A percentile compares a stretch with the other conserved stretches of the same genome.
Conservation (phyloP, 2,888 invertebrate species). For the Dolomedes plantarius region DNA sequence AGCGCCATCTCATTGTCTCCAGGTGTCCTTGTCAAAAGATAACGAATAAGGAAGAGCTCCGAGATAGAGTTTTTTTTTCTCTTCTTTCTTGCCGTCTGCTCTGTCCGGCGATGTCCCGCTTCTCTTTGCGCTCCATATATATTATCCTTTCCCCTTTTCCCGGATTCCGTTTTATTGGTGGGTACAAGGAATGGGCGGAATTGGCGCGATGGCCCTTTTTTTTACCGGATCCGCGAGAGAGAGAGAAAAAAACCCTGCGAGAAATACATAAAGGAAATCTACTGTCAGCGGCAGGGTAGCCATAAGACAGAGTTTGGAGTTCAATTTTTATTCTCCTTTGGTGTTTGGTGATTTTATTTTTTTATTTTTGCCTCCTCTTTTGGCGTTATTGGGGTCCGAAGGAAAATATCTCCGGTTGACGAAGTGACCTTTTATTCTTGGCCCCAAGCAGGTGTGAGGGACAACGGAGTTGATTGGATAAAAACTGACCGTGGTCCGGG, state of each 20-base stretch:
- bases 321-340: slow-evolving; percentile 50
- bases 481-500: slow-evolving; percentile 64
- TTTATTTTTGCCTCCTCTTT: neutral
- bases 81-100: no score
- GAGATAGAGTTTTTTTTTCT: slow-evolving; percentile 34
- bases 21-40: slow-evolving; percentile 69
- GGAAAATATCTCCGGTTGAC: slow-evolving; percentile 48
- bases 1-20: slow-evolving; percentile 50
- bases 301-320: slow-evolving; percentile 50
- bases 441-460: slow-evolving; percentile 69
- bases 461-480: slow-evolving; percentile 69
- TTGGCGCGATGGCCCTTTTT: slow-evolving; percentile 38
- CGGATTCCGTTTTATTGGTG: slow-evolving; percentile 59
- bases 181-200: slow-evolving; percentile 68
- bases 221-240: neutral
- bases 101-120: neutral
- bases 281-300: slow-evolving; percentile 57
- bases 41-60: slow-evolving; percentile 56
- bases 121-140: slow-evolving; percentile 21
- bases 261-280: slow-evolving; percentile 47
- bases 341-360: neutral
- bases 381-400: slow-evolving; percentile 24
- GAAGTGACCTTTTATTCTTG: slow-evolving; percentile 71
- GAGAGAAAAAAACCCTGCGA: slow-evolving; percentile 23
- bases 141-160: slow-evolving; percentile 30